Conservation (phyloP, 2,888 invertebrate genomes). For the Thumatha senex region DNA sequence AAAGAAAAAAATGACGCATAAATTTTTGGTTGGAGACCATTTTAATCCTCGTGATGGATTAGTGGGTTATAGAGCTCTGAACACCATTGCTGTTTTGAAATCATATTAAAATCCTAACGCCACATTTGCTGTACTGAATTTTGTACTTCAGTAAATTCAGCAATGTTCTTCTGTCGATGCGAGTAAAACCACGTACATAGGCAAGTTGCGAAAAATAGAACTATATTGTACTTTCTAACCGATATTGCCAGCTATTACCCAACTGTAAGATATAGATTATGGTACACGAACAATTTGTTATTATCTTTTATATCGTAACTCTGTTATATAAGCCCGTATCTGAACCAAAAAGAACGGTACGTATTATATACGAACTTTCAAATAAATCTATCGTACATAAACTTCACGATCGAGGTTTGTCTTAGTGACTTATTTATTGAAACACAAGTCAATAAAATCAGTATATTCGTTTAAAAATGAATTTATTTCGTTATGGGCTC, state of each 20-base stretch:
- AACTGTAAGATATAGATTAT: slow-evolving; percentile 57
- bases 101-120: slow-evolving; percentile 24
- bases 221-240: slow-evolving; percentile 72
- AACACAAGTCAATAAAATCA: slow-evolving; percentile 23
- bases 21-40: too few relatives aligned
- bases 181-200: too few relatives aligned
- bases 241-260: slow-evolving; percentile 66
- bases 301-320: slow-evolving; percentile 44
- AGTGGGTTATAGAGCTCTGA: too few relatives aligned
- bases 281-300: slow-evolving; percentile 48
- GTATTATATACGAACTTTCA: slow-evolving; percentile 44
- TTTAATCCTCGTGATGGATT: too few relatives aligned
- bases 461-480: too few relatives aligned
- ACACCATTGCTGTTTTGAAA: too few relatives aligned
- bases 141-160: too few relatives aligned
- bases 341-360: slow-evolving; percentile 41
- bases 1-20: too few relatives aligned
- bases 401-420: slow-evolving; percentile 20
- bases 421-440: slow-evolving; percentile 8
- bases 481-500: too few relatives aligned
- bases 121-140: slow-evolving; percentile 10
- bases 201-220: not conserved
- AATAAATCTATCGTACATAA: slow-evolving; percentile 30
- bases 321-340: slow-evolving; percentile 45
- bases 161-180: too few relatives aligned